These are phyloP conservation scores for Rhinopomastus cyanomelas DNA, from an alignment of 2,113 vertebrate species.

Conservation along the genomic window DNA sequence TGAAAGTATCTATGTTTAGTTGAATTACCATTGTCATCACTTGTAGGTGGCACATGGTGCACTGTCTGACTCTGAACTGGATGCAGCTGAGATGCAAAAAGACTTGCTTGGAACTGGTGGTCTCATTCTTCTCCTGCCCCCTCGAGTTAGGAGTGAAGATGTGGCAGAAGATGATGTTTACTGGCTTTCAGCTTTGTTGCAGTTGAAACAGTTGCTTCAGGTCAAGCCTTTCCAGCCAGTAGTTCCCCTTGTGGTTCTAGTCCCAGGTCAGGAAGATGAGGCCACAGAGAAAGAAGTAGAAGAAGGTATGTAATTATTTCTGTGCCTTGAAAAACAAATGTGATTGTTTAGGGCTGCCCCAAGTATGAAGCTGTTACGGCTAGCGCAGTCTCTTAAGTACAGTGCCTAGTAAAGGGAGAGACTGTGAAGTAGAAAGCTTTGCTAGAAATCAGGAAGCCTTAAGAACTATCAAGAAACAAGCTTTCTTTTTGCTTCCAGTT, in stretches of 20 bases:
- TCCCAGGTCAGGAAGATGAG: conserved; percentile 65
- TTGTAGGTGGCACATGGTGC: conserved; percentile 81
- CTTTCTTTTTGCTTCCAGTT: neutral
- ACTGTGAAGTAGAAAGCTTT: neutral
- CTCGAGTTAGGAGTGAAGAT: conserved; percentile 46
- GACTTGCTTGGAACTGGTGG: conserved; percentile 86
- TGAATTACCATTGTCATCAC: neutral
- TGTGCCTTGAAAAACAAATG: neutral
- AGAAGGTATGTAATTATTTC: conserved; percentile 55
- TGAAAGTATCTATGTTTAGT: neutral
- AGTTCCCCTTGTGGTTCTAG: conserved; percentile 84
- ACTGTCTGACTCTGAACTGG: conserved; percentile 73
- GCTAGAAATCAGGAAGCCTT: neutral
- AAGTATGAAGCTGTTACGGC: neutral
- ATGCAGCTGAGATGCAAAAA: conserved; percentile 74
- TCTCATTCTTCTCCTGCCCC: conserved; percentile 85
- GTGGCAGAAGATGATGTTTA: conserved; percentile 77
- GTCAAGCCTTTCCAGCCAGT: conserved; percentile 84
- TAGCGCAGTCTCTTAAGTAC: neutral
- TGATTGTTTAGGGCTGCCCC: neutral
- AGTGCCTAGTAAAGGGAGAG: neutral
- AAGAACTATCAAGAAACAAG: neutral
- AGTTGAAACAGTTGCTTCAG: conserved; percentile 90
- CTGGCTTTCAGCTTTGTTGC: conserved; percentile 87
- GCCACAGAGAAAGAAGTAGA: conserved; percentile 60